Conservation (phyloP, 2,888 invertebrate genomes). For the Hydriomena furcata region DNA sequence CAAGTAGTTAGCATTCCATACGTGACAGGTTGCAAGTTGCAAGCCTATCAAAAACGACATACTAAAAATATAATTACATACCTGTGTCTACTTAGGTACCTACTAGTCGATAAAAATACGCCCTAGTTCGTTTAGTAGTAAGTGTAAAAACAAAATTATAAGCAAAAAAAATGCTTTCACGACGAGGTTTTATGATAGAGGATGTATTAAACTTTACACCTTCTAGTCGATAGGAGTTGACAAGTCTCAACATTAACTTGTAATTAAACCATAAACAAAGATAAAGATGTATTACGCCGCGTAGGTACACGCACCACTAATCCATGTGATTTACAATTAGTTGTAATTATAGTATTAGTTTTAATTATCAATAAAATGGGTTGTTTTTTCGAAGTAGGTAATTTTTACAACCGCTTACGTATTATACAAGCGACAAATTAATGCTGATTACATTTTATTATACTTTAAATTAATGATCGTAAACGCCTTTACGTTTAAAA, state of each 20-base stretch:
- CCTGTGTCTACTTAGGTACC: too few species aligned
- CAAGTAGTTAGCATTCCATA: too few species aligned
- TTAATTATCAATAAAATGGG: conserved; percentile 74
- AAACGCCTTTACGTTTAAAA: conserved; percentile 38
- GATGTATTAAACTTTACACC: conserved; percentile 63
- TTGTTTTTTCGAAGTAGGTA: conserved; percentile 52
- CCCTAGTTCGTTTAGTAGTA: too few species aligned
- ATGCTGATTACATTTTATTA: conserved; percentile 56
- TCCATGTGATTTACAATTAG: conserved; percentile 77
- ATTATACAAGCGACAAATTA: conserved; percentile 49
- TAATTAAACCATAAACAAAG: conserved; percentile 80
- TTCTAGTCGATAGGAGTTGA: conserved; percentile 58
- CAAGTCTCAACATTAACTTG: conserved; percentile 57
- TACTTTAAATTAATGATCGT: conserved; percentile 51
- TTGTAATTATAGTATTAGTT: conserved; percentile 69
- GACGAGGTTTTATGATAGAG: conserved; percentile 55
- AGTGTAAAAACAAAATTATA: conserved; percentile 34
- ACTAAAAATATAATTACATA: too few species aligned
- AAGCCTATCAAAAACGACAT: too few species aligned
- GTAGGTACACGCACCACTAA: conserved; percentile 53
- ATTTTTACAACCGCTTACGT: conserved; percentile 55
- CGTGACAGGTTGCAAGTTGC: too few species aligned
- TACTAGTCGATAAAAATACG: too few species aligned
- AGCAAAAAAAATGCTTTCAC: conserved; percentile 35
- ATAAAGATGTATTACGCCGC: conserved; percentile 70